Evolutionary conservation across 2,888 invertebrate genomes (phyloP).

Genomic region (Caenorhabditis angaria): DNA sequence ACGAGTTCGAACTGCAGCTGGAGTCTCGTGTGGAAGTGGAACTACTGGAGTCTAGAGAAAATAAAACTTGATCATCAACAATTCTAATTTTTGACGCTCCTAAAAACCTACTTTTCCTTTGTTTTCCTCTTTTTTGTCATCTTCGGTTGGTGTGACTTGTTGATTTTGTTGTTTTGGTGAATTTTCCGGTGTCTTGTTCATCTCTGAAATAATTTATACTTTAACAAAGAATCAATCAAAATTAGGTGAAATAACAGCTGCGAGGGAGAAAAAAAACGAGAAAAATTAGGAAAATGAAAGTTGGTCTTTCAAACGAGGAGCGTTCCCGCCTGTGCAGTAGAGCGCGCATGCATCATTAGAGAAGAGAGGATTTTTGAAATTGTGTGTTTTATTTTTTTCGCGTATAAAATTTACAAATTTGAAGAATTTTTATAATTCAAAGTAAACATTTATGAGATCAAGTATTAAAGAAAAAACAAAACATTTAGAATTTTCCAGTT

Average conservation of each 20-base stretch:
- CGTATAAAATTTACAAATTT: no score
- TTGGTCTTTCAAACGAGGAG: neutral
- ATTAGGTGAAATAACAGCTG: neutral
- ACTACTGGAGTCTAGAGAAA: constrained; percentile 31
- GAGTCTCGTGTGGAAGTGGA: constrained; percentile 46
- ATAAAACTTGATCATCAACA: no score
- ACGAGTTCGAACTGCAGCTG: constrained; percentile 52
- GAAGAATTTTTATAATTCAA: no score
- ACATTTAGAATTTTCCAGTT: neutral
- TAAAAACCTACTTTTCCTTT: constrained; percentile 27
- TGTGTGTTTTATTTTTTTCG: neutral
- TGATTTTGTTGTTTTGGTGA: constrained; percentile 6
- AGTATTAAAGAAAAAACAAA: neutral
- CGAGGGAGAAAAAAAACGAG: neutral
- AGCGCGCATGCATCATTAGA: neutral
- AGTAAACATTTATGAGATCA: neutral
- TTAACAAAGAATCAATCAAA: neutral
- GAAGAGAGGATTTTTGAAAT: neutral
- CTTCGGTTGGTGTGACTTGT: constrained; percentile 16
- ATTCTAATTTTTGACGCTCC: neutral
- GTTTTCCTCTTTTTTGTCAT: constrained; percentile 14
- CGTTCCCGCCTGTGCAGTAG: neutral
- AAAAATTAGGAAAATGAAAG: neutral
- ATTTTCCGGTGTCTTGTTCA: constrained; percentile 6
- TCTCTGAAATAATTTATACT: neutral